phyloP scores from a whole-genome alignment of 92 coral and sea anemone genomes.

The Palythoa caribaeorum region DNA sequence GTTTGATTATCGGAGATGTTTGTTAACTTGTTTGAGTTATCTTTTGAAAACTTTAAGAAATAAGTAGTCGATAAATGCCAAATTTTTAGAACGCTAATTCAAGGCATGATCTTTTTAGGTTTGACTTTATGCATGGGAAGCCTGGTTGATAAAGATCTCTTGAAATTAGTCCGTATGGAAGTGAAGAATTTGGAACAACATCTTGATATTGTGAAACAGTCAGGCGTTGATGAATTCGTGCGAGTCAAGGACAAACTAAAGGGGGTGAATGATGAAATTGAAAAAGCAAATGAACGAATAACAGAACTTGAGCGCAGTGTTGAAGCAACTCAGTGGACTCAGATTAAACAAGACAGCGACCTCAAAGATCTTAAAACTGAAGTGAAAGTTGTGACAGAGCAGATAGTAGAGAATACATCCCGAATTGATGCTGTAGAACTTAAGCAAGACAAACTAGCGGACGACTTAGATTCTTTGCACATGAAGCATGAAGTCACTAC shows the following conservation, averaged over 20 bases:
- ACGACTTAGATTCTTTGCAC: neutral
- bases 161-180: constrained; percentile 70
- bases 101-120: constrained; percentile 57
- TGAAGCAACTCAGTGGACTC: constrained; percentile 12
- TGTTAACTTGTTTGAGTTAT: neutral
- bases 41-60: neutral
- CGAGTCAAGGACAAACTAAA: constrained; percentile 63
- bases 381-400: neutral
- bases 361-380: constrained; percentile 30
- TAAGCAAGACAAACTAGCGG: constrained; percentile 6
- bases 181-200: constrained; percentile 55
- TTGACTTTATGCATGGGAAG: constrained; percentile 79
- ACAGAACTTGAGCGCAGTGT: constrained; percentile 12
- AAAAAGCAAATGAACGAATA: constrained; percentile 24
- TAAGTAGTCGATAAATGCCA: too few relatives aligned
- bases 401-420: neutral
- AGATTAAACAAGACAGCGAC: constrained; percentile 31
- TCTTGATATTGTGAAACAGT: constrained; percentile 27
- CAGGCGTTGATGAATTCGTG: constrained; percentile 65
- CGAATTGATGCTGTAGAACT: constrained; percentile 33
- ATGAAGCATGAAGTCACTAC: neutral
- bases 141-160: constrained; percentile 80
- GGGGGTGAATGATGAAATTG: constrained; percentile 57
- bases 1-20: too few relatives aligned
- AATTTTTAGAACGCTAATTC: neutral